These are phyloP conservation scores for Paralvinella palmiformis DNA, from an alignment of 1,140 invertebrate species.

Conservation along the genomic window DNA sequence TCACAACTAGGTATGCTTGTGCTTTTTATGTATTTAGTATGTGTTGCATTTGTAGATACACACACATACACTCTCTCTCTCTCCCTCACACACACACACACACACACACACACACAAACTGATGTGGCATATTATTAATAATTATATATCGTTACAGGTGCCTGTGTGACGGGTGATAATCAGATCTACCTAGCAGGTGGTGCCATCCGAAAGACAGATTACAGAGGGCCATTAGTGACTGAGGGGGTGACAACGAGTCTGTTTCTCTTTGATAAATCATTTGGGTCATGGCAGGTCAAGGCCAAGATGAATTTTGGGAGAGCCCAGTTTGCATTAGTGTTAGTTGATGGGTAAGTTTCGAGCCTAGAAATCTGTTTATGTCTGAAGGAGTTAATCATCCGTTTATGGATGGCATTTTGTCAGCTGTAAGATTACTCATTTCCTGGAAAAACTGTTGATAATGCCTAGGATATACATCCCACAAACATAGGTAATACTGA, in stretches of 20 bases:
- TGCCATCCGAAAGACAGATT: slow-evolving; percentile 42
- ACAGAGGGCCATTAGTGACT: slow-evolving; percentile 40
- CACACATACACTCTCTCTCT: too few relatives aligned
- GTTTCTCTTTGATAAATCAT: slow-evolving; percentile 38
- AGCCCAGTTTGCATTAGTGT: slow-evolving; percentile 38
- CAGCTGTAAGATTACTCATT: background rate
- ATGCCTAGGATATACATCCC: too few relatives aligned
- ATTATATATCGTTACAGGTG: slow-evolving; percentile 28
- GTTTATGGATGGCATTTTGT: background rate
- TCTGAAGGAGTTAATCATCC: background rate
- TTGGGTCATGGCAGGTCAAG: slow-evolving; percentile 33
- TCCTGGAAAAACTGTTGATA: too few relatives aligned
- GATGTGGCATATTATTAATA: too few relatives aligned
- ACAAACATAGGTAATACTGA: too few relatives aligned
- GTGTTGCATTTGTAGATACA: too few relatives aligned
- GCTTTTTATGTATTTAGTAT: too few relatives aligned
- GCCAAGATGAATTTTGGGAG: slow-evolving; percentile 39
- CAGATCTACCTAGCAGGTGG: slow-evolving; percentile 57
- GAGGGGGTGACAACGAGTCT: slow-evolving; percentile 41
- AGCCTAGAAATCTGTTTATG: background rate
- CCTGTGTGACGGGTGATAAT: slow-evolving; percentile 50
- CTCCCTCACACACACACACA: too few relatives aligned
- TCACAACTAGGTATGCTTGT: too few relatives aligned
- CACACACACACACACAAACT: too few relatives aligned
- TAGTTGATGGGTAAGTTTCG: slow-evolving; percentile 44